Percentiles rank a stretch among this genome's conserved stretches.
phyloP scores from a whole-genome alignment of 2,888 invertebrate genomes.

The Xylocampa areola region DNA sequence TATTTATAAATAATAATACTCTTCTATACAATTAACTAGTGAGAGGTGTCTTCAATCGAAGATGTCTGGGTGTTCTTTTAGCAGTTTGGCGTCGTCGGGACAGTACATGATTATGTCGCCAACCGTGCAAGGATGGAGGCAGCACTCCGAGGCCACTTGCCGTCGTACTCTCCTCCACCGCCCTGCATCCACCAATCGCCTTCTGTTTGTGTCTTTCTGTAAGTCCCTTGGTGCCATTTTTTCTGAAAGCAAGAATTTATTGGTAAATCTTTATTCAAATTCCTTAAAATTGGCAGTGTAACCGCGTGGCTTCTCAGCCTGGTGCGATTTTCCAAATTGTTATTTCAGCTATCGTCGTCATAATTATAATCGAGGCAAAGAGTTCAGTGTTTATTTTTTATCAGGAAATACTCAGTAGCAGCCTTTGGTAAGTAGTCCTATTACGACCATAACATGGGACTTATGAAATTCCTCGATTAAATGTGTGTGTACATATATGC shows the following conservation, averaged over 20 bases:
- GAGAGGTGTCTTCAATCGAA: conserved; percentile 62
- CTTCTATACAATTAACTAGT: conserved; percentile 48
- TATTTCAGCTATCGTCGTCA: too few relatives aligned
- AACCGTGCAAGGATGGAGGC: conserved; percentile 76
- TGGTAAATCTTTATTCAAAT: not conserved
- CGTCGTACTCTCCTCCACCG: conserved; percentile 74
- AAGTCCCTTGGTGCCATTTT: conserved; percentile 75
- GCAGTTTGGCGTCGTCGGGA: conserved; percentile 73
- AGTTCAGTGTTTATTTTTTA: too few relatives aligned
- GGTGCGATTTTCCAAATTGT: too few relatives aligned
- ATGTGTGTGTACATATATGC: too few relatives aligned
- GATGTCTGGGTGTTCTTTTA: conserved; percentile 76
- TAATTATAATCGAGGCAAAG: too few relatives aligned
- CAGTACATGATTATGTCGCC: conserved; percentile 80
- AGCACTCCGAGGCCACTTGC: conserved; percentile 81
- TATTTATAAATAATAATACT: conserved; percentile 66
- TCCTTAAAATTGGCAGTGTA: too few relatives aligned
- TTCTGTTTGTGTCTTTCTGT: conserved; percentile 65
- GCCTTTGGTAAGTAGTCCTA: too few relatives aligned
- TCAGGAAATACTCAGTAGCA: too few relatives aligned
- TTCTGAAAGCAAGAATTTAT: conserved; percentile 64
- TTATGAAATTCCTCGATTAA: too few relatives aligned
- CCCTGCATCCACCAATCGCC: conserved; percentile 63
- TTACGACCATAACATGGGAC: too few relatives aligned
- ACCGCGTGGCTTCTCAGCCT: too few relatives aligned